Evolutionary conservation across 2,888 invertebrate species (phyloP).

Genomic region (Plusia festucae): DNA sequence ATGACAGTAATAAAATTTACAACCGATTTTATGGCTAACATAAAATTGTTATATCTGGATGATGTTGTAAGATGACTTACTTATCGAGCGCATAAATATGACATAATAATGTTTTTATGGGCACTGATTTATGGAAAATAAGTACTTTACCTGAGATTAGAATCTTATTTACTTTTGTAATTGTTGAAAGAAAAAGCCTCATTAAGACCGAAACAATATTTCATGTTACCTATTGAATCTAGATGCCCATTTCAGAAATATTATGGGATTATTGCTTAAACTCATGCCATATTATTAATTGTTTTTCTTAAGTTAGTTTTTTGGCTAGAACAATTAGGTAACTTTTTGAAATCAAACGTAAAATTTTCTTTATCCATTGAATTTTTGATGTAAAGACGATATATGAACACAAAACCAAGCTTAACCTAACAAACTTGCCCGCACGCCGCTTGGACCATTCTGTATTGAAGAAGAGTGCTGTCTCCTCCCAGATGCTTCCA

Average conservation of each 20-base stretch:
- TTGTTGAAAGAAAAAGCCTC: slow-evolving; percentile 2
- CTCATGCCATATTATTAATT: too few species aligned
- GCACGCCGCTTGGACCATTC: slow-evolving; percentile 77
- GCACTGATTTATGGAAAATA: slow-evolving; percentile 40
- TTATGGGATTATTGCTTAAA: background rate
- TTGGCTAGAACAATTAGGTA: too few species aligned
- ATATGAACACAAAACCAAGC: slow-evolving; percentile 49
- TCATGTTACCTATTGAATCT: background rate
- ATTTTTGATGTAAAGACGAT: slow-evolving; percentile 32
- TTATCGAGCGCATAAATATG: slow-evolving; percentile 57
- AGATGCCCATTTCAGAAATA: background rate
- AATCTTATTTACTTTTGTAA: slow-evolving; percentile 24
- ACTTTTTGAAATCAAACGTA: too few species aligned
- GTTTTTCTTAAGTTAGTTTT: too few species aligned
- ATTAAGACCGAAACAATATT: background rate
- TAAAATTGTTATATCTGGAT: slow-evolving; percentile 65
- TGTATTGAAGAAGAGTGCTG: slow-evolving; percentile 79
- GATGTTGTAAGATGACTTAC: slow-evolving; percentile 53
- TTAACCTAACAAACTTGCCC: slow-evolving; percentile 62
- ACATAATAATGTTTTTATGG: slow-evolving; percentile 53
- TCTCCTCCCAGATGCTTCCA: slow-evolving; percentile 86
- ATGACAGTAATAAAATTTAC: slow-evolving; percentile 68
- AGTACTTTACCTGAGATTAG: slow-evolving; percentile 45
- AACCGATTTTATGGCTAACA: slow-evolving; percentile 62
- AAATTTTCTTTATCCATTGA: too few species aligned